phyloP scores from a whole-genome alignment of 2,797 vertebrate genomes.

The Rousettus madagascariensis region DNA sequence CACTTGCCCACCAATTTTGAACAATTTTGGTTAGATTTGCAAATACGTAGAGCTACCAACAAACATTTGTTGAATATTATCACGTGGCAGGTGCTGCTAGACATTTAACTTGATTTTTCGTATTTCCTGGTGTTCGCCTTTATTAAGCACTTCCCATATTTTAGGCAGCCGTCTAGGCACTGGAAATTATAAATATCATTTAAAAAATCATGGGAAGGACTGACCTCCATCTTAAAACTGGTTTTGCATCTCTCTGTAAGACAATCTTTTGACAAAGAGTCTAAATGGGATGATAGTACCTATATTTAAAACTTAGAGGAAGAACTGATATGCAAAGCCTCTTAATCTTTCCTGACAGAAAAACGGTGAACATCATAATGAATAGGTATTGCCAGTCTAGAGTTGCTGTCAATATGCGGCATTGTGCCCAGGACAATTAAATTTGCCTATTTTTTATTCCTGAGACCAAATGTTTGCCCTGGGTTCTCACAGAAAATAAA shows the following conservation, averaged over 20 bases:
- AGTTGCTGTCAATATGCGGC: not conserved
- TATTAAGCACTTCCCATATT: not conserved
- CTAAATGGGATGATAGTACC: not conserved
- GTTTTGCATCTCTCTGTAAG: not conserved
- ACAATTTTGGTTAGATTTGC: not conserved
- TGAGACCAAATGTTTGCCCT: conserved; percentile 61
- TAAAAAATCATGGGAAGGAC: not conserved
- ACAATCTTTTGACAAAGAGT: not conserved
- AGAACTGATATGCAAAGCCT: not conserved
- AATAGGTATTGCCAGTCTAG: not conserved
- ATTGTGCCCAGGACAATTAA: conserved; percentile 56
- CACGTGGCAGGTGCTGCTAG: not conserved
- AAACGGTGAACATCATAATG: not conserved
- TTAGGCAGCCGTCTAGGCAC: not conserved
- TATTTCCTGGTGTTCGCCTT: not conserved
- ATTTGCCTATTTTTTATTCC: conserved; percentile 72
- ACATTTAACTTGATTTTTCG: not conserved
- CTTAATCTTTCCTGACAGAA: conserved; percentile 44
- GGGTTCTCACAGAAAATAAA: conserved; percentile 64
- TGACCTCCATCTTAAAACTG: not conserved
- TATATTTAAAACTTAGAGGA: conserved; percentile 53
- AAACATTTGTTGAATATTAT: not conserved
- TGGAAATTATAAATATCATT: not conserved
- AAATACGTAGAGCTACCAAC: not conserved
- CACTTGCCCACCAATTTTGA: not conserved